A percentile compares a stretch with the other conserved stretches of the same genome.
These are phyloP conservation scores for Heliconius ethilla DNA, from an alignment of 2,888 invertebrate genomes.

Conservation along the genomic window DNA sequence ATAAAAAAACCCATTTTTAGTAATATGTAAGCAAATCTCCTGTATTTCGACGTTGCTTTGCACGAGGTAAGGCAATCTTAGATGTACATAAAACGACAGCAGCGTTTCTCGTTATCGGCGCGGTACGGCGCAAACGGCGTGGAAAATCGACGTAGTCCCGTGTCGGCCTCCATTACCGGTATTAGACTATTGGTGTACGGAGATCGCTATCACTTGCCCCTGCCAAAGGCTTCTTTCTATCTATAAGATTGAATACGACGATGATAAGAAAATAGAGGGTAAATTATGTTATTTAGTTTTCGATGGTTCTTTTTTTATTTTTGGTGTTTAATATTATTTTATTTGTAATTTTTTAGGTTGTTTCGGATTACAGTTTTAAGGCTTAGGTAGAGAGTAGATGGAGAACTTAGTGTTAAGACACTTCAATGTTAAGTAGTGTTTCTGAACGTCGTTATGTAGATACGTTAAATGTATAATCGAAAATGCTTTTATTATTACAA, in stretches of 20 bases:
- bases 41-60: conserved; percentile 38
- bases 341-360: no score
- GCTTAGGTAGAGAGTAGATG: no score
- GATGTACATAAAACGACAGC: conserved; percentile 65
- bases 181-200: conserved; percentile 58
- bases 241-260: conserved; percentile 41
- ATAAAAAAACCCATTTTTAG: not conserved
- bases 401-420: not conserved
- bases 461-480: not conserved
- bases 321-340: no score
- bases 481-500: not conserved
- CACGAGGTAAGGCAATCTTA: conserved; percentile 52
- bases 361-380: no score
- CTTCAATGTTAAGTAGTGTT: not conserved
- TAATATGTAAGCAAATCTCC: conserved; percentile 39
- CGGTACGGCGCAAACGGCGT: conserved; percentile 73
- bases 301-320: not conserved
- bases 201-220: conserved; percentile 45
- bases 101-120: conserved; percentile 72
- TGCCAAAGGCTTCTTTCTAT: conserved; percentile 41
- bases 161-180: conserved; percentile 74
- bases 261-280: conserved; percentile 31
- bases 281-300: conserved; percentile 23
- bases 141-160: conserved; percentile 70
- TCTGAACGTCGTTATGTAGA: no score